Conservation (phyloP, 2,888 invertebrate species). For the Polydrusus cervinus region DNA sequence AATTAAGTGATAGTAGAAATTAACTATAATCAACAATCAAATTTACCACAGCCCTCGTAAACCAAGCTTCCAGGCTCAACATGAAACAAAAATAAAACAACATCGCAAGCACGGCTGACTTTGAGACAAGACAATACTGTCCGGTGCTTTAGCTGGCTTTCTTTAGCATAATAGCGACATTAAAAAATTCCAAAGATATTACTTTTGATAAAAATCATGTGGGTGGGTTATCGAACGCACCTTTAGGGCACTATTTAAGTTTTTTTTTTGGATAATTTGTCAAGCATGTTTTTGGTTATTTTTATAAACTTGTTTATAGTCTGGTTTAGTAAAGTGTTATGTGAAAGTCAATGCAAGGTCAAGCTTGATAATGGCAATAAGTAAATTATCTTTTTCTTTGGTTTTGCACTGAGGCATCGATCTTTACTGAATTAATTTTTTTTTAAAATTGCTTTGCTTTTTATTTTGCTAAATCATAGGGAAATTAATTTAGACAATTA, state of each 20-base stretch:
- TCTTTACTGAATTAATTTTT: too few relatives aligned
- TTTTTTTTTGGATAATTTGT: slow-evolving; percentile 20
- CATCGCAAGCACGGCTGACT: slow-evolving; percentile 6
- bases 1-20: too few relatives aligned
- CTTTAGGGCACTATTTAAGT: slow-evolving; percentile 52
- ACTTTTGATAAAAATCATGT: slow-evolving; percentile 64
- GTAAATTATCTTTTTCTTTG: neutral
- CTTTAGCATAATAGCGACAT: slow-evolving; percentile 66
- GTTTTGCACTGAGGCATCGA: too few relatives aligned
- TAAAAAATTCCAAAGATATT: slow-evolving; percentile 68
- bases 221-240: slow-evolving; percentile 67
- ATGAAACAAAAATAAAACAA: neutral
- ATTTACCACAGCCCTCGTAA: neutral
- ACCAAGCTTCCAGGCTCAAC: neutral
- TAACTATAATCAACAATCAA: too few relatives aligned
- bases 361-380: neutral
- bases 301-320: slow-evolving; percentile 11
- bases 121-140: slow-evolving; percentile 23
- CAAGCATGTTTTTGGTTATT: slow-evolving; percentile 1
- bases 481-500: too few relatives aligned
- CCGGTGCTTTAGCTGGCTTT: slow-evolving; percentile 7
- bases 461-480: too few relatives aligned
- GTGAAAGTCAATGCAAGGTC: slow-evolving; percentile 16
- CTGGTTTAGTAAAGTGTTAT: slow-evolving; percentile 10
- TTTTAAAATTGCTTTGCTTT: too few relatives aligned